phyloP scores from a whole-genome alignment of 2,113 vertebrate genomes.

The Myxocyprinus asiaticus region DNA sequence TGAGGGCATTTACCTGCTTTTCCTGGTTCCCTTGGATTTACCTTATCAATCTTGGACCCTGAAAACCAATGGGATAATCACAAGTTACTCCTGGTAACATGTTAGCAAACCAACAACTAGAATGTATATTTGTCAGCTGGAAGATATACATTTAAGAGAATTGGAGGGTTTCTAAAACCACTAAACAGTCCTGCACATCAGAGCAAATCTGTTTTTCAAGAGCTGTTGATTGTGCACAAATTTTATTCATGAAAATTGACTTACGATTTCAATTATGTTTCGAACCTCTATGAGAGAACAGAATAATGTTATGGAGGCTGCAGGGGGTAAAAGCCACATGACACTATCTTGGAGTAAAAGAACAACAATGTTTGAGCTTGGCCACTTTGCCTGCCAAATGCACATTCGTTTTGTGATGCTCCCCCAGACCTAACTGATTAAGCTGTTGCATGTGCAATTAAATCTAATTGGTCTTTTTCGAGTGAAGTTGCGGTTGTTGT shows the following conservation, averaged over 20 bases:
- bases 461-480: constrained; percentile 47
- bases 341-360: constrained; percentile 38
- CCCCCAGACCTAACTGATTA: constrained; percentile 42
- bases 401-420: constrained; percentile 26
- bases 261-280: constrained; percentile 10
- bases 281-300: neutral
- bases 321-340: constrained; percentile 36
- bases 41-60: constrained; percentile 86
- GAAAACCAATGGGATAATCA: constrained; percentile 49
- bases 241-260: constrained; percentile 1
- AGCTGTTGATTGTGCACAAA: neutral
- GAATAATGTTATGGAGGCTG: constrained; percentile 16
- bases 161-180: neutral
- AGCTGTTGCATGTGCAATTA: constrained; percentile 46
- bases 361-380: constrained; percentile 17
- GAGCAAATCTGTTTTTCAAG: neutral
- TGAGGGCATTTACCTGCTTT: constrained; percentile 88
- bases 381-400: constrained; percentile 21
- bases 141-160: neutral
- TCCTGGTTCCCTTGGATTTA: constrained; percentile 85
- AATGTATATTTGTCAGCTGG: too few relatives aligned
- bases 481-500: constrained; percentile 9
- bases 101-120: too few relatives aligned
- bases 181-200: neutral
- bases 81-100: neutral